A percentile compares a stretch with the other conserved stretches of the same genome.
Conservation (phyloP, 2,888 invertebrate genomes). For the Odontocolon sp. region DNA sequence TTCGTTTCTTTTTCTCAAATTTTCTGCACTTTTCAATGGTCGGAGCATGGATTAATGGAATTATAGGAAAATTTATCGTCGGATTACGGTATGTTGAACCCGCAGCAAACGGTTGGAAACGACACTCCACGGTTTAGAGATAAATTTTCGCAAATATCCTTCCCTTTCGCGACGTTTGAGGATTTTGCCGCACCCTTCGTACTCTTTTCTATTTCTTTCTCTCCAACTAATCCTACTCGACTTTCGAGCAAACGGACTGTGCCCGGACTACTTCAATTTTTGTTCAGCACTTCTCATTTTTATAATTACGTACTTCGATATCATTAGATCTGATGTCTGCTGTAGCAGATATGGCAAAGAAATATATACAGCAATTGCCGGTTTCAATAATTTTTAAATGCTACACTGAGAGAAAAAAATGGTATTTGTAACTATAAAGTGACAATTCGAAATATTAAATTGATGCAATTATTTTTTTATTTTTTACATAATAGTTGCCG, state of each 20-base stretch:
- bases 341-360: no score
- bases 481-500: slow-evolving; percentile 30
- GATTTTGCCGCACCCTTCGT: background rate
- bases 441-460: no score
- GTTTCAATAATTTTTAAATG: no score
- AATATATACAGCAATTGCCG: no score
- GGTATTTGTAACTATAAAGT: no score
- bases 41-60: background rate
- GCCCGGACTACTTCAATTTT: no score
- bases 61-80: slow-evolving; percentile 23
- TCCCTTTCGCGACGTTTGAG: background rate
- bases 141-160: slow-evolving; percentile 40
- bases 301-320: no score
- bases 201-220: background rate
- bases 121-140: background rate
- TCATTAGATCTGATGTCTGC: no score
- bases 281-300: no score
- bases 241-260: no score
- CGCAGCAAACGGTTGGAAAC: background rate
- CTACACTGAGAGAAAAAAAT: no score
- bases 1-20: background rate
- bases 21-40: background rate
- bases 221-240: background rate
- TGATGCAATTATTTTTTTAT: no score
- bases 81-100: slow-evolving; percentile 3